Evolutionary conservation across 2,113 vertebrate genomes (phyloP), one percentile per base, ranked within the genome.

Genomic region (Halichoerus grypus): DNA sequence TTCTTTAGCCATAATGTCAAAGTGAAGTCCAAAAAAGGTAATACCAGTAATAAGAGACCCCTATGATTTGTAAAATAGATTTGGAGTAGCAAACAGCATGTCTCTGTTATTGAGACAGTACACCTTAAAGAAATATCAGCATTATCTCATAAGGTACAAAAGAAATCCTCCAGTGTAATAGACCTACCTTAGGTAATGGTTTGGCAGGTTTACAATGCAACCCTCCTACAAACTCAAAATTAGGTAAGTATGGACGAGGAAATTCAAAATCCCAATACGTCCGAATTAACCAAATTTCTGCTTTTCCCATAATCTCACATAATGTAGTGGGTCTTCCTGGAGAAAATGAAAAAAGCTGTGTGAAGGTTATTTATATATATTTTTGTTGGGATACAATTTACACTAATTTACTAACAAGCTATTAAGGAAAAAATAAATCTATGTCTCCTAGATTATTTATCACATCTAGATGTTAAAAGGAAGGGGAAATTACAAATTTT

Each of bases 191-290:
- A 91, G 99, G 99, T 97, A 99, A 97, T 0, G 99, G 99, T 93
- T 99, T 99, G 94, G 99, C 99, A 53, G 99, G 99, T 97, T 98
- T 98, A 91, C 99, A 99, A n/a, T 99, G 99, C 94, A 99, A 98
- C 94, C 99, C 99, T 97, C 99, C 99, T 18, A 99, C 99, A 85
- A 99, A 99, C 93, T 99, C 99, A 93, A 99, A 99, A 98, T 99
- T 99, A 19, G 99, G 99, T 76, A 99, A 98, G 61, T 99, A 98
- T 85, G 99, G 99, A 5, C 99, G 99, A 84, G 99, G 99, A 97
- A 99, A 99, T 94, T 99, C 99, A 95, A 99, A 99, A 97, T 99
- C 99, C 99, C 99, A 99, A 84, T 99, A 99, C 11, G 99, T 99
- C 93, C 99, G 96, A 1, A 99, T 99, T 94, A 99, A 96, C 99